Percentiles rank a stretch among this genome's conserved stretches.
Evolutionary conservation across 2,797 vertebrate species (phyloP).

Genomic region (Xiphorhynchus erythropygius): DNA sequence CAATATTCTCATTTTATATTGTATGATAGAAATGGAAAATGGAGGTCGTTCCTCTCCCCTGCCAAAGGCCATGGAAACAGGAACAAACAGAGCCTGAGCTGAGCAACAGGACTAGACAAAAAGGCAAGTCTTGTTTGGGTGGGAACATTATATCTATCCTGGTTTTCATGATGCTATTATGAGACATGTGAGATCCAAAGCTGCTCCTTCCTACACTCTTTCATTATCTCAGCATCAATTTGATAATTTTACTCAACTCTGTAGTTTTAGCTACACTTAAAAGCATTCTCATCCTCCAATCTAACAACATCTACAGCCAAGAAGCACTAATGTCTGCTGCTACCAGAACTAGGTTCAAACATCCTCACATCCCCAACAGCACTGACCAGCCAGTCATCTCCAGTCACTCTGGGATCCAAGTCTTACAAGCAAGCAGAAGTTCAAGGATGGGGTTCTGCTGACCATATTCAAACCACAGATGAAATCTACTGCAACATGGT

Average conservation of each 20-base stretch:
- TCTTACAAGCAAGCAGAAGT: background rate
- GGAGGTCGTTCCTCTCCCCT: background rate
- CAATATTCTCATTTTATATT: background rate
- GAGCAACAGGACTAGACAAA: background rate
- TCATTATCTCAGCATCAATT: background rate
- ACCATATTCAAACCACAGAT: background rate
- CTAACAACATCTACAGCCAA: background rate
- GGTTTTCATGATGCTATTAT: background rate
- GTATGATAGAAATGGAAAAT: background rate
- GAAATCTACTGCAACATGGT: background rate
- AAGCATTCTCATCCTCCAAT: background rate
- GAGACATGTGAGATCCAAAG: background rate
- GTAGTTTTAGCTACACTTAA: background rate
- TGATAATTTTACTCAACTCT: background rate
- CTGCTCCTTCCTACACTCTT: background rate
- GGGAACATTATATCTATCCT: background rate
- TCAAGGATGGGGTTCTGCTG: background rate
- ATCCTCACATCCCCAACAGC: background rate
- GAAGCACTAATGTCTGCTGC: background rate
- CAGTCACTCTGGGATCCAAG: background rate
- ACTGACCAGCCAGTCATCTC: background rate
- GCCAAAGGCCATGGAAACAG: conserved; percentile 17
- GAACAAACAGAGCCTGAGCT: background rate
- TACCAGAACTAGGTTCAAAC: background rate
- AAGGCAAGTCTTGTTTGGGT: background rate